Base-by-base conservation (phyloP, 2,888 invertebrate species). In the Dastarcus helophoroides region DNA sequence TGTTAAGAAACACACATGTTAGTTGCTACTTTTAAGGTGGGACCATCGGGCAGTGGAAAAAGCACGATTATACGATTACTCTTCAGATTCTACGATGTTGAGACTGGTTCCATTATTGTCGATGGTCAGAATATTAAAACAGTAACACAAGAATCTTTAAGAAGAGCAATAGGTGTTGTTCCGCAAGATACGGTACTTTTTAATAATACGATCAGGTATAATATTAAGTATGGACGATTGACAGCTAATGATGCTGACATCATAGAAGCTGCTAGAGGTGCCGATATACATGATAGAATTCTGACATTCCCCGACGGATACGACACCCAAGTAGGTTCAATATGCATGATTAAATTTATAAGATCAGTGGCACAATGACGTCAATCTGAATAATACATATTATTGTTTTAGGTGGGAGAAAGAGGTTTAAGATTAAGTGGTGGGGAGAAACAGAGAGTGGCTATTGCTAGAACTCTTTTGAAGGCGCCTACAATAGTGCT, bases 181-280 rank as follows among this genome's bases (percentile, higher is more conserved):
- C 97, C 98, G 2, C 97, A 97, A 59, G 94, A 94, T 53, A 94
- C 93, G 1, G 93, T 94, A 22, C 70, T 95, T 0, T 95, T 95
- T 54, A 94, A 95, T 56, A 88, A 89, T 51, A 77, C 81, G 19
- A 86, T 94, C 37, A 80, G 81, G 43, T 94, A 90, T 55, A 97
- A 97, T 57, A 94, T 97, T 41, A 81, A 83, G 44, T 97, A 97
- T 56, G 95, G 95, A 1, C 72, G 79, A 40, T 66, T 86, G 22
- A 70, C 72, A 8, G 84, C 94, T 1, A 61, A 71, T 0, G 75
- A 85, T 9, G 76, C 78, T 3, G 91, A 93, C 47, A 73, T 97
- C 2, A 80, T 89, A 41, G 73, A 81, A 16, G 91, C 95, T 6
- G 91, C 95, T 0, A 78, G 77, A 48, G 79, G 80, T 41, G 95